Percentiles rank a stretch among this genome's conserved stretches.
These are phyloP conservation scores for Resseliella maxima DNA, from an alignment of 2,888 invertebrate species.

Conservation along the genomic window DNA sequence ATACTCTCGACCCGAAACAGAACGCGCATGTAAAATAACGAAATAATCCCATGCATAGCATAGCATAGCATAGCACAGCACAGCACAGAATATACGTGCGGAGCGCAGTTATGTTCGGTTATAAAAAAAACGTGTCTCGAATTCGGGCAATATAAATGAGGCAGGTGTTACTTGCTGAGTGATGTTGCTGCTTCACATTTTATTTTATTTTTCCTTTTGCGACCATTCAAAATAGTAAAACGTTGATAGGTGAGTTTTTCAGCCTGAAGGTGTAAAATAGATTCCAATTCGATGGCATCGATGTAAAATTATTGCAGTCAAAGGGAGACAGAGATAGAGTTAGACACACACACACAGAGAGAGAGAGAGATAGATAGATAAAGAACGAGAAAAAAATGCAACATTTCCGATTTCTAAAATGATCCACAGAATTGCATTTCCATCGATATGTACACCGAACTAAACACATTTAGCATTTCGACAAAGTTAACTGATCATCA, in stretches of 20 bases:
- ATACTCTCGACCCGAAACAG: not conserved
- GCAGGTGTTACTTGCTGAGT: constrained; percentile 51
- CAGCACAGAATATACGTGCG: not conserved
- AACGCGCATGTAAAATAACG: constrained; percentile 5
- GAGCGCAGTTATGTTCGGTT: constrained; percentile 5
- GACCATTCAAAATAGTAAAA: constrained; percentile 27
- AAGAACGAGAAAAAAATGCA: not conserved
- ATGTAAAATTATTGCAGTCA: not conserved
- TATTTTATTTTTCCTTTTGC: not conserved
- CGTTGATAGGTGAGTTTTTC: constrained; percentile 45
- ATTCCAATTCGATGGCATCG: constrained; percentile 18
- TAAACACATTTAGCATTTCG: not conserved
- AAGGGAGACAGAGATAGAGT: no score
- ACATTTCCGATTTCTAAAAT: constrained; percentile 45
- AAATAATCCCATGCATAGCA: constrained; percentile 44
- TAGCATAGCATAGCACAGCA: no score
- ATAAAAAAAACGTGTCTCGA: constrained; percentile 51
- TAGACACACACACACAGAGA: no score
- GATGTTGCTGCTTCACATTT: constrained; percentile 8
- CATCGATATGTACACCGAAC: not conserved
- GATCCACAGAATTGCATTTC: constrained; percentile 41
- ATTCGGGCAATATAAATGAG: constrained; percentile 54
- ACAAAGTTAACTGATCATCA: no score
- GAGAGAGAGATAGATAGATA: no score
- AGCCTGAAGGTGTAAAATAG: constrained; percentile 39